phyloP scores from a whole-genome alignment of 2,888 invertebrate genomes.

The Phymatocera aterrima region DNA sequence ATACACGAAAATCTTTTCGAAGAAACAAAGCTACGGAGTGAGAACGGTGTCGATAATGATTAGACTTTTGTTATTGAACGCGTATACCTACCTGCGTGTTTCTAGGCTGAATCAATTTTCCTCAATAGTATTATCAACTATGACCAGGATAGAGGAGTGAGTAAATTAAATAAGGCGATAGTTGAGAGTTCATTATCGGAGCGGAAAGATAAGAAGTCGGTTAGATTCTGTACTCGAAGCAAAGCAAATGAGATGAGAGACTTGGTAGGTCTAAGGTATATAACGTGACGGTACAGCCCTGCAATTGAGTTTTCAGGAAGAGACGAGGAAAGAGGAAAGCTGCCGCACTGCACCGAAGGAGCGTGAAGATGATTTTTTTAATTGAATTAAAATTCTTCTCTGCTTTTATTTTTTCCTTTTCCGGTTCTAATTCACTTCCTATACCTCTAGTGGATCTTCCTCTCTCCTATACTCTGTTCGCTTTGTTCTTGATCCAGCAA shows the following conservation, averaged over 20 bases:
- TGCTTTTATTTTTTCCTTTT: not conserved
- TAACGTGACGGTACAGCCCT: not conserved
- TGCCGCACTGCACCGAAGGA: not conserved
- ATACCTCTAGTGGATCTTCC: not conserved
- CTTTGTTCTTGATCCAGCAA: constrained; percentile 23
- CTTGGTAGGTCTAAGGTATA: too few species aligned
- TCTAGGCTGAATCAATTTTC: constrained; percentile 27
- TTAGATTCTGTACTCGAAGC: not conserved
- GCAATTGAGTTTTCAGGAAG: constrained; percentile 44
- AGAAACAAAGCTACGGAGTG: too few species aligned
- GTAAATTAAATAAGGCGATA: constrained; percentile 46
- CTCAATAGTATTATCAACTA: constrained; percentile 23
- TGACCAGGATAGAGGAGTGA: not conserved
- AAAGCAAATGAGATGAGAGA: not conserved
- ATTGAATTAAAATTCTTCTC: not conserved
- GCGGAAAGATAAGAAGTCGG: constrained; percentile 33
- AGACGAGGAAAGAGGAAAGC: not conserved
- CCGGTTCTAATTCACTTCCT: not conserved
- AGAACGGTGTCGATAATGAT: too few species aligned
- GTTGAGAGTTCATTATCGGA: constrained; percentile 46
- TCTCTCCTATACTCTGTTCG: not conserved
- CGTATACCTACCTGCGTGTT: too few species aligned
- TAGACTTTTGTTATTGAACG: too few species aligned
- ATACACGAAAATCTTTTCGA: too few species aligned
- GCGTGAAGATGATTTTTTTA: constrained; percentile 15